Percentiles rank a stretch among this genome's conserved stretches.
These are phyloP conservation scores for Callopanchax toddi DNA, from an alignment of 2,113 vertebrate genomes.

Conservation along the genomic window DNA sequence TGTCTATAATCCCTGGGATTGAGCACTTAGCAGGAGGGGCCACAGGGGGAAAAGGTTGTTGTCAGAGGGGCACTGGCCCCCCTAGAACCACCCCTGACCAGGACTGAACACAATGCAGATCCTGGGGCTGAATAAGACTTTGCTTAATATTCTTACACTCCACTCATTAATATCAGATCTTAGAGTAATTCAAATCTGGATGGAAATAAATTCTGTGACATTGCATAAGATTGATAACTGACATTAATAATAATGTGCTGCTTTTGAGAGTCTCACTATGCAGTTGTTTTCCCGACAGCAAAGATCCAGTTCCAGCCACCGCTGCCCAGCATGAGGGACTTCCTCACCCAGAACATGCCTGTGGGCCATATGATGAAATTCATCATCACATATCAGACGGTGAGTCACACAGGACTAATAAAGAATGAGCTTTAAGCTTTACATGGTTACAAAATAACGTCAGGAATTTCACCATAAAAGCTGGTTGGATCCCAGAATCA, in stretches of 20 bases:
- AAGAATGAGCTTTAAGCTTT: not conserved
- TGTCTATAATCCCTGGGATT: no score
- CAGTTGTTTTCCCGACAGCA: conserved; percentile 49
- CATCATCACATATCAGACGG: conserved; percentile 73
- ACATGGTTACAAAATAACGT: not conserved
- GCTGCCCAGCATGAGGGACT: conserved; percentile 64
- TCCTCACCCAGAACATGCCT: conserved; percentile 72
- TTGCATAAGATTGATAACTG: not conserved
- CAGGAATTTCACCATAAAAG: not conserved
- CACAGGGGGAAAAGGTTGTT: no score
- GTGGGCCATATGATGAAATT: conserved; percentile 76
- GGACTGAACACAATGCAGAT: no score
- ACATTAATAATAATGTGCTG: not conserved
- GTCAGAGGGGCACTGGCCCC: no score
- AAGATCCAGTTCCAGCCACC: conserved; percentile 68
- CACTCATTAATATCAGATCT: not conserved
- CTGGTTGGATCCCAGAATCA: no score
- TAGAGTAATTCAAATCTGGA: not conserved
- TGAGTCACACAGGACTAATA: conserved; percentile 42
- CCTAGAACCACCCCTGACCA: no score
- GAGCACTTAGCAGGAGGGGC: no score
- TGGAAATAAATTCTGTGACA: not conserved
- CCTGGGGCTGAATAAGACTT: not conserved
- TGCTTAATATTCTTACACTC: not conserved
- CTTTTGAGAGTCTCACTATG: conserved; percentile 14